Percentiles rank a stretch among this genome's conserved stretches.
Conservation (phyloP, 1,140 invertebrate genomes). For the Asbolus verrucosus region DNA sequence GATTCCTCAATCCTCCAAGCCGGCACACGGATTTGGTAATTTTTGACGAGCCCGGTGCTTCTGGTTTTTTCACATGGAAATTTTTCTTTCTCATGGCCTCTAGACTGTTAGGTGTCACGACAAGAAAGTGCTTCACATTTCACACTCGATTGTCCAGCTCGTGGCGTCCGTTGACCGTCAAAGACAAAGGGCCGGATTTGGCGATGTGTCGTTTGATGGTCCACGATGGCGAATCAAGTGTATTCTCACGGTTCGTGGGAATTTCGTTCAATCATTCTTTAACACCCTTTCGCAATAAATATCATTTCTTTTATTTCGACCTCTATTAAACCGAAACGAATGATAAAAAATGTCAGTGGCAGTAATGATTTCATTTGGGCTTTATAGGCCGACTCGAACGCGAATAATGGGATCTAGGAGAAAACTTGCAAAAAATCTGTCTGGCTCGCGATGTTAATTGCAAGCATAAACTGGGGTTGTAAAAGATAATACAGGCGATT, state of each 20-base stretch:
- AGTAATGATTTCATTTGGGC: slow-evolving; percentile 3
- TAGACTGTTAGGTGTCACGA: not conserved
- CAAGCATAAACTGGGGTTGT: no score
- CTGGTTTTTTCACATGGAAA: no score
- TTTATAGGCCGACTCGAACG: slow-evolving; percentile 1
- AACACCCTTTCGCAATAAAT: not conserved
- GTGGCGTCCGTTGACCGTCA: slow-evolving; percentile 14
- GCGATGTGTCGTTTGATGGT: slow-evolving; percentile 17
- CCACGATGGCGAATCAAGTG: slow-evolving; percentile 14
- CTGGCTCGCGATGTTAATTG: no score
- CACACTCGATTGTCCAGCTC: slow-evolving; percentile 18
- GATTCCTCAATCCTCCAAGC: no score
- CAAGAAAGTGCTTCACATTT: slow-evolving; percentile 33
- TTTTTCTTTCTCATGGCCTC: slow-evolving; percentile 11
- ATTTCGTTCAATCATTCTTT: slow-evolving; percentile 12
- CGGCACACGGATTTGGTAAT: no score
- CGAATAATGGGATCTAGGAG: not conserved
- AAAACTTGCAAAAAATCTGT: no score
- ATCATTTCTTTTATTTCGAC: slow-evolving; percentile 2
- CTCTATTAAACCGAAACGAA: slow-evolving; percentile 1
- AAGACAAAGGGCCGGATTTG: slow-evolving; percentile 28
- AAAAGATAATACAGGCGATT: no score
- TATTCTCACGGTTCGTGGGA: slow-evolving; percentile 34
- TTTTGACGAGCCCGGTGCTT: no score
- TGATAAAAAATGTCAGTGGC: slow-evolving; percentile 6